Conservation (phyloP, 2,113 vertebrate species). For the Himantopus leucocephalus region DNA sequence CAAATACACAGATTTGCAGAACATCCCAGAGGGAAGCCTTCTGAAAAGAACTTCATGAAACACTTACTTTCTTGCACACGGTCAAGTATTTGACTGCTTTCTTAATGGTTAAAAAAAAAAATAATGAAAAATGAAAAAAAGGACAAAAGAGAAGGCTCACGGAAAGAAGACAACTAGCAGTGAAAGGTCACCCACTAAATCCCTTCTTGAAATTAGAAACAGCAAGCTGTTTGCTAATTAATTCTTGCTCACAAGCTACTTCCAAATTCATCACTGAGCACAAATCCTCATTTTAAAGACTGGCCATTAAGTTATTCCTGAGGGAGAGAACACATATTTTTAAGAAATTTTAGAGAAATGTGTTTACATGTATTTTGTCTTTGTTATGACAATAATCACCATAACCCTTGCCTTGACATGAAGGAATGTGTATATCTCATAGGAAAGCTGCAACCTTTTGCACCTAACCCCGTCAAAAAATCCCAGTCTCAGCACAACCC, state of each 20-base stretch:
- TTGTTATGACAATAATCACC: slow-evolving; percentile 7
- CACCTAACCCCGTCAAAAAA: slow-evolving; percentile 4
- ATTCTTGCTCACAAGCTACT: slow-evolving; percentile 34
- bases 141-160: background rate
- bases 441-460: slow-evolving; percentile 56
- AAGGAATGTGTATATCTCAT: slow-evolving; percentile 21
- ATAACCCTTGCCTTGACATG: background rate
- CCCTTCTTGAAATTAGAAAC: slow-evolving; percentile 1
- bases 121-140: background rate
- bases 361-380: background rate
- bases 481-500: background rate
- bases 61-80: background rate
- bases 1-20: background rate
- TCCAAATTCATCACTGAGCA: slow-evolving; percentile 23
- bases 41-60: background rate
- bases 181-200: background rate
- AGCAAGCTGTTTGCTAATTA: slow-evolving; percentile 9
- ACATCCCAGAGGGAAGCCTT: background rate
- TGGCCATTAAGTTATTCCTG: background rate
- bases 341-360: background rate
- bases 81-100: background rate
- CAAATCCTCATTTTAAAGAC: background rate
- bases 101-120: background rate
- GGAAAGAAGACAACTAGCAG: background rate
- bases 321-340: background rate